Base-by-base conservation (phyloP, 1,140 invertebrate species). In the Cotesia vestalis region DNA sequence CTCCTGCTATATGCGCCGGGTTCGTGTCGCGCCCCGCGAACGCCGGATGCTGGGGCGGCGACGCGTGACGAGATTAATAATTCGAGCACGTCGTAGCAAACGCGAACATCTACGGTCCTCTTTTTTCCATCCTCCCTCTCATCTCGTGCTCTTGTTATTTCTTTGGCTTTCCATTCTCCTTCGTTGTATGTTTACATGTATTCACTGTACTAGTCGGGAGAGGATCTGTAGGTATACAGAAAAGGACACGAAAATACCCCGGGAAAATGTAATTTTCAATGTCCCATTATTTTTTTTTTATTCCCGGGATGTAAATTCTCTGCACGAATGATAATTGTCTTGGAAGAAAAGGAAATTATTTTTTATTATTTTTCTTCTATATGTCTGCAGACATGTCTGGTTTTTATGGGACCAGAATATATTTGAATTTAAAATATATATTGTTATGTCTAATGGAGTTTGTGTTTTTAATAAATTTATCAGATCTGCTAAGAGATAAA, bases 11-110 rank as follows among this genome's bases (percentile, higher is more conserved):
- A 27, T 27, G 1, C 27, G 27, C 27, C 38, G 36, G 36, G 46
- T 46, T 53, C 60, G 64, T 38, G 57, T 62, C 55, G 36, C 59
- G n/a, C 40, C 55, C 46, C 17, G 40, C n/a, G 60, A 51, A 40
- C 63, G 73, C 66, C 75, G 73, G 73, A 73, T 78, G 71, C 73
- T 66, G 75, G 73, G 76, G 77, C 75, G 79, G 75, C 71, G 75
- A 79, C 77, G 75, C 76, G 76, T 78, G 77, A 79, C 78, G 73
- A 77, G 76, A 76, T 79, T 79, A 78, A 81, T 80, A 80, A 80
- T 79, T 79, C 75, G 70, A 69, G 70, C 70, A 71, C 69, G 75
- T 71, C 62, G 75, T 71, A 66, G 71, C 46, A 68, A 69, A 75
- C 40, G 62, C 52, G 46, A 53, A 35, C 38, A 64, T 51, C 38